Conservation (phyloP, 2,888 invertebrate genomes). For the Ormyrus labotus region DNA sequence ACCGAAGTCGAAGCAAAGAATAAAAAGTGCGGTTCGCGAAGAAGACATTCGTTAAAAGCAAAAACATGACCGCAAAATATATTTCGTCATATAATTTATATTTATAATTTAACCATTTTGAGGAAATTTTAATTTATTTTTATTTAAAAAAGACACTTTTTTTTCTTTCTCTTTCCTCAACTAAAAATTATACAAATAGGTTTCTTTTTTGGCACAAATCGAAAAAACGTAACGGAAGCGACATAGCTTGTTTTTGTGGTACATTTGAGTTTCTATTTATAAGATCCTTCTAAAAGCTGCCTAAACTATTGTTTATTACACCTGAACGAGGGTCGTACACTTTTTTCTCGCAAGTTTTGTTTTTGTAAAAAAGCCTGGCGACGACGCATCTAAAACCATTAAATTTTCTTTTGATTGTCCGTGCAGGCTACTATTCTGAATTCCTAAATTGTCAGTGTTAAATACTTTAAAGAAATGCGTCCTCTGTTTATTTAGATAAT, state of each 20-base stretch:
- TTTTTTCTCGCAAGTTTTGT: constrained; percentile 5
- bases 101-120: not conserved
- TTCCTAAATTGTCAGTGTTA: constrained; percentile 20
- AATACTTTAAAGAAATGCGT: constrained; percentile 28
- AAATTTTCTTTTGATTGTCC: constrained; percentile 71
- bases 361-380: constrained; percentile 27
- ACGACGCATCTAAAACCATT: constrained; percentile 12
- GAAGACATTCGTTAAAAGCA: constrained; percentile 18
- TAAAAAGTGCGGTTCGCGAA: constrained; percentile 17
- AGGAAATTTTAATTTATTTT: not conserved
- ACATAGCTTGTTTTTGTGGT: constrained; percentile 6
- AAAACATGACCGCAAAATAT: constrained; percentile 1
- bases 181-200: not conserved
- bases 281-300: constrained; percentile 27
- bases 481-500: constrained; percentile 33
- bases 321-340: not conserved
- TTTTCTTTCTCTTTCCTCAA: not conserved
- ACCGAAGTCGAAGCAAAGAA: constrained; percentile 16
- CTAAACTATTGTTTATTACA: constrained; percentile 29
- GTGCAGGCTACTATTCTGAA: constrained; percentile 63
- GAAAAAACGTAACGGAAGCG: constrained; percentile 46
- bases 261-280: constrained; percentile 4
- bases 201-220: constrained; percentile 49
- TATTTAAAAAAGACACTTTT: not conserved
- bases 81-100: not conserved